phyloP scores from a whole-genome alignment of 1,140 invertebrate genomes.

The Heliconius himera region DNA sequence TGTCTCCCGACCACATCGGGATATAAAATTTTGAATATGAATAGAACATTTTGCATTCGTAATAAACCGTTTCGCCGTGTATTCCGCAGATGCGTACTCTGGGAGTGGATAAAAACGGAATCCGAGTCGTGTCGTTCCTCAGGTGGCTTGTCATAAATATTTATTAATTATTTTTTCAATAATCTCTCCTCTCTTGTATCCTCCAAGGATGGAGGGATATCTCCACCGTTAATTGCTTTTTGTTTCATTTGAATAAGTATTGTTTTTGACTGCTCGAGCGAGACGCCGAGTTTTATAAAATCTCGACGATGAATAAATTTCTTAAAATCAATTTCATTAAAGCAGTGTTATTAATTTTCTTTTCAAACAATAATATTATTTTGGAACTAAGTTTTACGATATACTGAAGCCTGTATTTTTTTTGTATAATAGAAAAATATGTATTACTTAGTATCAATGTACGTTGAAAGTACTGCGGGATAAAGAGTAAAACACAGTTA shows the following conservation, averaged over 20 bases:
- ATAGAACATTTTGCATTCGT: constrained; percentile 92
- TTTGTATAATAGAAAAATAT: no score
- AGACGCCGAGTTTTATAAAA: constrained; percentile 71
- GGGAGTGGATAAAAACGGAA: constrained; percentile 74
- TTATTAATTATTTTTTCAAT: constrained; percentile 82
- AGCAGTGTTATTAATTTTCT: constrained; percentile 42
- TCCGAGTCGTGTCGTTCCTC: constrained; percentile 63
- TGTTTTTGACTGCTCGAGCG: constrained; percentile 79
- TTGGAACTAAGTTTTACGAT: background rate
- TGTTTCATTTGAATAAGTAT: constrained; percentile 82
- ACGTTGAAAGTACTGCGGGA: no score
- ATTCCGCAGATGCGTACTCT: constrained; percentile 74
- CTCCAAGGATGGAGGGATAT: constrained; percentile 77
- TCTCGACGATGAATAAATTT: constrained; percentile 74
- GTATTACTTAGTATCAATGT: no score
- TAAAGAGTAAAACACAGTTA: no score
- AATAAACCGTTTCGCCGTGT: constrained; percentile 84
- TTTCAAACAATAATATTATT: background rate
- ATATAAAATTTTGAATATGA: constrained; percentile 95
- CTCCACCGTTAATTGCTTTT: constrained; percentile 80
- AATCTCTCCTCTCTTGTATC: constrained; percentile 77
- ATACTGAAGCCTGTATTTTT: background rate
- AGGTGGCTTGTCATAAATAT: constrained; percentile 80
- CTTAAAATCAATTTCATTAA: constrained; percentile 60
- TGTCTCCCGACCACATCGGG: constrained; percentile 83